phyloP scores from a whole-genome alignment of 1,140 invertebrate genomes.

The Schlechtendalia chinensis region DNA sequence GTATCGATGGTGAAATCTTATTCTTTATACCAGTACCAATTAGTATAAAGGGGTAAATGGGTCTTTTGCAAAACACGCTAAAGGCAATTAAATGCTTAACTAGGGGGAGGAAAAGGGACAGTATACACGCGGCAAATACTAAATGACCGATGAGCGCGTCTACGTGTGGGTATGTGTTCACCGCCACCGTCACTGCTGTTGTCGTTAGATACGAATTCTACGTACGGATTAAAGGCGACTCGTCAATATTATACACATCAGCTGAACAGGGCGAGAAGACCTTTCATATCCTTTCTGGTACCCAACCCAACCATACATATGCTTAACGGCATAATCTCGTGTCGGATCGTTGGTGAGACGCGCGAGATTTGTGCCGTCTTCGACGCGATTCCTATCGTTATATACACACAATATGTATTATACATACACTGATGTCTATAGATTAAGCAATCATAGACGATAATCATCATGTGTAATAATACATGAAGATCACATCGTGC shows the following conservation, averaged over 20 bases:
- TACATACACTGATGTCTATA: not conserved
- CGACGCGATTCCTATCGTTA: not conserved
- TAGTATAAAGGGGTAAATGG: constrained; percentile 39
- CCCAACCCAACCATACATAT: too few species aligned
- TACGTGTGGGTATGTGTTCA: not conserved
- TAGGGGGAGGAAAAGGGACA: not conserved
- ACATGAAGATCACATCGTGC: not conserved
- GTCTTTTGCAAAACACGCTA: constrained; percentile 24
- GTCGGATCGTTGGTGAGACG: not conserved
- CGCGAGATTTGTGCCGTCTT: not conserved
- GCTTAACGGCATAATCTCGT: constrained; percentile 26
- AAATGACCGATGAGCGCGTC: not conserved
- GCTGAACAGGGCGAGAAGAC: not conserved
- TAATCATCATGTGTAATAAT: too few species aligned
- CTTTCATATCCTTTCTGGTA: not conserved
- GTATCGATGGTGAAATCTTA: not conserved
- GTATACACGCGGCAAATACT: not conserved
- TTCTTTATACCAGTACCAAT: constrained; percentile 29
- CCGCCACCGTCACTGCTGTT: not conserved
- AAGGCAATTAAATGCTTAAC: constrained; percentile 17
- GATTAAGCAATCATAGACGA: not conserved
- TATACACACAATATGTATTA: too few species aligned
- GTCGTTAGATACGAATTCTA: constrained; percentile 37
- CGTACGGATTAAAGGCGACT: constrained; percentile 13
- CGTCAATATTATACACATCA: not conserved